Base-by-base conservation (phyloP, 2,113 vertebrate species). In the Tupaia chinensis region DNA sequence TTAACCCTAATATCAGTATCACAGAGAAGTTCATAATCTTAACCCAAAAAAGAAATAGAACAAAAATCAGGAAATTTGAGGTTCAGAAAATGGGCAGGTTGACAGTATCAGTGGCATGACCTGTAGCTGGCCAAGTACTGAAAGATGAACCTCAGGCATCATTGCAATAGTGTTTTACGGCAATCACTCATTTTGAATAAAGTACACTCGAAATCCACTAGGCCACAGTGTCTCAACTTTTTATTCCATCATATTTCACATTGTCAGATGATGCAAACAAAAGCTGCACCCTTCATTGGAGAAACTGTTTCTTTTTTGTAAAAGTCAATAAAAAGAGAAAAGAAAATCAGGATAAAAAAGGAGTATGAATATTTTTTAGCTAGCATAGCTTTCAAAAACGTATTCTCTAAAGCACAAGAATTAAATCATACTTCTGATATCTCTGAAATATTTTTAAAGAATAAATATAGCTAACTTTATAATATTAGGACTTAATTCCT, bases 41-140 rank as follows among this genome's bases (percentile, higher is more conserved):
- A 88, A 77, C 14, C 14, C 27, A 19, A 70, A 68, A 89, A 89
- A 80, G 19, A 90, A 76, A 84, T 56, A 88, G 12, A 29, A 81
- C 23, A 84, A 85, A 90, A 89, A 60, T 80, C 66, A 91, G 79
- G 70, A 92, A 94, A 93, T 81, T 56, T n/a, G 32, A 95, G 84
- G n/a, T 95, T 96, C 80, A 29, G 32, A 78, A 96, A 95, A 86
- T 68, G 7, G 66, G 70, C 34, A 68, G 27, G 29, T 68, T 87
- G 23, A 84, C 20, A 97, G 58, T 23, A 84, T 56, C 12, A 3
- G 53, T 77, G 8, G n/a, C 22, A 93, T 90, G 77, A 91, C 87
- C 9, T 78, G 6, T 63, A 76, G 29, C 29, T 72, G 69, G 11
- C 9, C 58, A 88, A 84, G 1, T 53, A 90, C 0, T 56, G 9